These are phyloP conservation scores for Phrynocephalus versicolor DNA, from an alignment of 2,113 vertebrate species.

Conservation along the genomic window DNA sequence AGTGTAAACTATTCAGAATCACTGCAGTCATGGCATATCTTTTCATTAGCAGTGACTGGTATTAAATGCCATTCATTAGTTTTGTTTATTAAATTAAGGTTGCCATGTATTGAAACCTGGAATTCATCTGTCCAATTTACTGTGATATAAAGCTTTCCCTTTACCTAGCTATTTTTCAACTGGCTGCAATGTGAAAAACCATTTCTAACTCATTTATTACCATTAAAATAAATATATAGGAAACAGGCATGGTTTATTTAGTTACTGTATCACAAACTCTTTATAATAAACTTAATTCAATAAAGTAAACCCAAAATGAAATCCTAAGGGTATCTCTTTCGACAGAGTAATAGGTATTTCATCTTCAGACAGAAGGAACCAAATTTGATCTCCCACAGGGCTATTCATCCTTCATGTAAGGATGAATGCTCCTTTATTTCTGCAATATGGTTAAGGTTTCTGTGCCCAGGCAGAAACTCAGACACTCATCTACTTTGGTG, in stretches of 20 bases:
- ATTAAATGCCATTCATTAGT: slow-evolving; percentile 24
- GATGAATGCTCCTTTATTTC: not conserved
- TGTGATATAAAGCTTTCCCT: slow-evolving; percentile 37
- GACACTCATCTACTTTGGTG: not conserved
- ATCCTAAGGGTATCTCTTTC: not conserved
- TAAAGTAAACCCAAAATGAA: not conserved
- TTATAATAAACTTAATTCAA: slow-evolving; percentile 34
- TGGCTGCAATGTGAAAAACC: slow-evolving; percentile 35
- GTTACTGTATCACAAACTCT: not conserved
- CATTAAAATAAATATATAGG: slow-evolving; percentile 48
- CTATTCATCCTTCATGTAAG: not conserved
- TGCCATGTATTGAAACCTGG: slow-evolving; percentile 18
- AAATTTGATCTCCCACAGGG: rapidly evolving
- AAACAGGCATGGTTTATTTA: slow-evolving; percentile 35
- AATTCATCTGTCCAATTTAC: slow-evolving; percentile 43
- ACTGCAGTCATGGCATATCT: not conserved
- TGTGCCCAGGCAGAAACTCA: not conserved
- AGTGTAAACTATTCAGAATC: slow-evolving; percentile 42
- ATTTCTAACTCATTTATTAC: slow-evolving; percentile 22
- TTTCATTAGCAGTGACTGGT: not conserved
- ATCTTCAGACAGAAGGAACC: not conserved
- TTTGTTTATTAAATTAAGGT: slow-evolving; percentile 30
- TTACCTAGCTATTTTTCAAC: slow-evolving; percentile 46
- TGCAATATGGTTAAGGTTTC: not conserved
- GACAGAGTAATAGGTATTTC: not conserved